Base-by-base conservation (phyloP, 2,888 invertebrate genomes). In the Spilosoma lubricipeda region DNA sequence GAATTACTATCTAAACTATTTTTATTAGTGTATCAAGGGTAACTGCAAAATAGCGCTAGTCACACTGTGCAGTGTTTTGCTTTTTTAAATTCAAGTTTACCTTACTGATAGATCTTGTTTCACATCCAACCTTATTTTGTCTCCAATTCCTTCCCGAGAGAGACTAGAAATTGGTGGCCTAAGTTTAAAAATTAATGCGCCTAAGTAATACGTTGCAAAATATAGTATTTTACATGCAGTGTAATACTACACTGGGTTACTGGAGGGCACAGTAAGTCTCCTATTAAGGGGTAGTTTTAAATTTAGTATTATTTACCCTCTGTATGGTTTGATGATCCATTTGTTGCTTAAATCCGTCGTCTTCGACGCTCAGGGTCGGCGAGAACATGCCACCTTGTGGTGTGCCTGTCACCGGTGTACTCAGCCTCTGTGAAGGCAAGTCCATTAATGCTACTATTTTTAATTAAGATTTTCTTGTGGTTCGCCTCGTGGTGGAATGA, bases 91-190 rank as follows among this genome's bases (percentile, higher is more conserved):
- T 87, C 81, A 87, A 86, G 89, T 91, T 95, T 95, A 95, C 95
- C 95, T 95, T 92, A 90, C 93, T 94, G 89, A 93, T 89, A 85
- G 94, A 92, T 92, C 94, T 94, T 90, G 95, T 92, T 89, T 95
- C 93, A 91, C 95, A 94, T 91, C 94, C 95, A 88, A 95, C 91
- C 90, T 93, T 95, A 95, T 95, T 95, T 93, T 94, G 92, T 90
- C 95, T 93, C 94, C 95, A 94, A 93, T 93, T 94, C 91, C 94
- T 94, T 86, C 92, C 94, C 93, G 94, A 93, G 91, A 92, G 92
- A 91, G 94, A 95, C 95, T 95, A 95, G 89, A 95, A 95, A 95
- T 93, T 90, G 88, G 92, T 92, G 90, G 89, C 92, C 91, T 91
- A 91, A 88, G 87, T 93, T 93, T 91, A 93, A 93, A 71, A 90